Base-by-base conservation (phyloP, 2,113 vertebrate genomes). In the Ovis canadensis region DNA sequence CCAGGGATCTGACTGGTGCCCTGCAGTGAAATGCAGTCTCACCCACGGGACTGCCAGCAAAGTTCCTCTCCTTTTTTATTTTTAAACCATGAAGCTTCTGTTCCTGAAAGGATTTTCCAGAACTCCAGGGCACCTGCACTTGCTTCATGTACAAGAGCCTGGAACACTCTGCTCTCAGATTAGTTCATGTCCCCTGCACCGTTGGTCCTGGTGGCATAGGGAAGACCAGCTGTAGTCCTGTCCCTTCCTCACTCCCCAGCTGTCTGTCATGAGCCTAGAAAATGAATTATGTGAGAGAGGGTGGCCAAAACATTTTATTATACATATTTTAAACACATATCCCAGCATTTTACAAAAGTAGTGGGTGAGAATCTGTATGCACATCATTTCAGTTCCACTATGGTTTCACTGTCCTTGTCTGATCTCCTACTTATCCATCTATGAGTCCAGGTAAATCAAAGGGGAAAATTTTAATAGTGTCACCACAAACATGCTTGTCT, bases 1-100 rank as follows among this genome's bases (percentile, higher is more conserved):
- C 74, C 40, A 15, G 40, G 23, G 13, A 45, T 74, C 25, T 27
- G 40, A 45, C 74, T 43, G 23, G 12, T 1, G 3, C 13, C 40
- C 40, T 77, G 40, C 40, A 15, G 40, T 43, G 40, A 3, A 77
- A 15, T 27, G 74, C 23, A 15, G 23, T 15, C 23, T 27, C 36
- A 77, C 15, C 23, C 12, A 77, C 2, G 7, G 40, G 6, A 15
- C 40, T 1, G 0, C 40, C 12, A 43, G 23, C 0, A 1, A 77
- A 43, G 23, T 77, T 27, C 36, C 9, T 52, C 48, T 54, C 8
- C 5, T 29, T 19, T 33, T n/a, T 54, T 1, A 71, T 12, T 54
- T 55, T 40, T 74, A 89, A 40, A 74, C 36, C 15, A 4, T 3
- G 16, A 89, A 33, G 45, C 14, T 31, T 54, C 50, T 74, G 64